These are phyloP conservation scores for Oscheius sp. DNA, from an alignment of 2,888 invertebrate species.

Conservation along the genomic window DNA sequence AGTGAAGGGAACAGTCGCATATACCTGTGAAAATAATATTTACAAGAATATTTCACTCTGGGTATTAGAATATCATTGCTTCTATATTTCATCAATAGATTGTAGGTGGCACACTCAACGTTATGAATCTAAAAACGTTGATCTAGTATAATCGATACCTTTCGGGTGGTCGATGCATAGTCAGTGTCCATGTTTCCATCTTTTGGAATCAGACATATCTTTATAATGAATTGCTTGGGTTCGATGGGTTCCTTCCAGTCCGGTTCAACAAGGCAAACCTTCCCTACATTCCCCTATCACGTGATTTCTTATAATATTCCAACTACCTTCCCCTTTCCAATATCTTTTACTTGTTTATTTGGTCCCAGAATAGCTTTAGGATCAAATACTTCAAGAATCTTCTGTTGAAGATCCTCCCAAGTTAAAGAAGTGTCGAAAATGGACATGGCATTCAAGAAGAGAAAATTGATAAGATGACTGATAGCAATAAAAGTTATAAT, in stretches of 20 bases:
- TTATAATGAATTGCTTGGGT: background rate
- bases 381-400: constrained; percentile 1
- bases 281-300: constrained; percentile 22
- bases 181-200: constrained; percentile 1
- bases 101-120: constrained; percentile 19
- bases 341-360: constrained; percentile 1
- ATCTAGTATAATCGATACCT: background rate
- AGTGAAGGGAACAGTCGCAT: background rate
- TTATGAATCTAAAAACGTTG: constrained; percentile 21
- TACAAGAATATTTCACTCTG: background rate
- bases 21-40: background rate
- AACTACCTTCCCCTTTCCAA: constrained; percentile 12
- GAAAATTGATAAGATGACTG: background rate
- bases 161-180: constrained; percentile 6
- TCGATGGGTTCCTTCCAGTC: constrained; percentile 17
- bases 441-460: background rate
- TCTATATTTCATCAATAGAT: constrained; percentile 14
- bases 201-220: background rate
- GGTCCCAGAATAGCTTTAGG: background rate
- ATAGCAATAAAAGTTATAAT: background rate
- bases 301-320: background rate
- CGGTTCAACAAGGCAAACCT: constrained; percentile 6
- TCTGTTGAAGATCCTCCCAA: constrained; percentile 5
- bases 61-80: constrained; percentile 6
- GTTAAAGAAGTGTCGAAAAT: constrained; percentile 6